A percentile compares a stretch with the other conserved stretches of the same genome.
Conservation (phyloP, 2,113 vertebrate genomes). For the Hippocampus barbouri region DNA sequence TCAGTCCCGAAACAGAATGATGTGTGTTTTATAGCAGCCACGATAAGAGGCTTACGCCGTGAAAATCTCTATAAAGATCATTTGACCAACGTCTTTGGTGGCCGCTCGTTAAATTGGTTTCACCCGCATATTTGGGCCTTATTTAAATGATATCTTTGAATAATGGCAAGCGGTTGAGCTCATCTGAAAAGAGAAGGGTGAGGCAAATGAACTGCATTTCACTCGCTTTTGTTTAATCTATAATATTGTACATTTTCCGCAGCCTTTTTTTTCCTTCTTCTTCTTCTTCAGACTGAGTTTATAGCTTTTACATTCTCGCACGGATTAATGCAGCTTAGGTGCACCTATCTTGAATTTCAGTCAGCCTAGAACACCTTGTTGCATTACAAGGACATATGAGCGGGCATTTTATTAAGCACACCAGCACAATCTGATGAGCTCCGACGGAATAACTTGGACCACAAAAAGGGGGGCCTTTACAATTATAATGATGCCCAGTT, state of each 20-base stretch:
- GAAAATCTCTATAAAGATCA: conserved; percentile 79
- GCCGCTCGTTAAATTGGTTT: conserved; percentile 79
- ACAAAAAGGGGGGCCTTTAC: not conserved
- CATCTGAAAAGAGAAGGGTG: conserved; percentile 70
- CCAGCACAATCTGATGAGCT: not conserved
- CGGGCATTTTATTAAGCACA: conserved; percentile 17
- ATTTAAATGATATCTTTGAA: conserved; percentile 78
- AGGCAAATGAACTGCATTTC: conserved; percentile 76
- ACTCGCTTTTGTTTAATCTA: conserved; percentile 73
- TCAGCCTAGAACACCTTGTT: conserved; percentile 58
- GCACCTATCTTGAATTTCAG: conserved; percentile 60
- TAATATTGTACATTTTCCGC: conserved; percentile 59
- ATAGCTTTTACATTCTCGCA: conserved; percentile 54
- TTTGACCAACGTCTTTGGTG: conserved; percentile 77
- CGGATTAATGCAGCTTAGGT: conserved; percentile 65
- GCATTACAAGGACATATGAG: conserved; percentile 69
- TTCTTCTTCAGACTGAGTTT: conserved; percentile 41
- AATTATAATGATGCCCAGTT: not conserved
- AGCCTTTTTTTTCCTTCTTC: conserved; percentile 41
- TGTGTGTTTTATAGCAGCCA: conserved; percentile 73
- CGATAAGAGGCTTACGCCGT: conserved; percentile 79
- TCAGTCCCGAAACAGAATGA: conserved; percentile 75
- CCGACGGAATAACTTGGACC: not conserved
- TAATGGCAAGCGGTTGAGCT: conserved; percentile 76
- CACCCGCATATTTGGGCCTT: conserved; percentile 76